phyloP scores from a whole-genome alignment of 1,140 invertebrate genomes.

The Andrena cerasifolii region DNA sequence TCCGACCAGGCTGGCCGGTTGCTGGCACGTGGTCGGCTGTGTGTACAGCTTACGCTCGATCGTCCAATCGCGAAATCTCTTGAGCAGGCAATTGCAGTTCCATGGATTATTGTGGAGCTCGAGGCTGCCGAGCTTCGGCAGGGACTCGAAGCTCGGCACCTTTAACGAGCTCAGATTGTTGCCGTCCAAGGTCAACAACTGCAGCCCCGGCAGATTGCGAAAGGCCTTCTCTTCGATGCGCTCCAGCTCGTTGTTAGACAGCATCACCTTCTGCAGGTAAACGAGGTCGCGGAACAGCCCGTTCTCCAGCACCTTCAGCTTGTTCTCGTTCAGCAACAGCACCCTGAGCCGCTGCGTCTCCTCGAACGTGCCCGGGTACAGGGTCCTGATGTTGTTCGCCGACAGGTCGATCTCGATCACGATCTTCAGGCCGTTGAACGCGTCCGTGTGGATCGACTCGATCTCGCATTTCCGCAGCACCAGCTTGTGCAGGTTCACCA shows the following conservation, averaged over 20 bases:
- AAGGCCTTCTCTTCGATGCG: slow-evolving; percentile 88
- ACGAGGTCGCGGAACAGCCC: slow-evolving; percentile 89
- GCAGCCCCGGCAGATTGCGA: slow-evolving; percentile 86
- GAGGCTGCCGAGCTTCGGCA: slow-evolving; percentile 87
- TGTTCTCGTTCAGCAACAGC: slow-evolving; percentile 88
- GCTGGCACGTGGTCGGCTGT: slow-evolving; percentile 86
- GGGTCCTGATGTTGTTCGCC: slow-evolving; percentile 87
- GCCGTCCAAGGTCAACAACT: slow-evolving; percentile 86
- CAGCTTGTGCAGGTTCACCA: slow-evolving; percentile 92
- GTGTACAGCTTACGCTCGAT: slow-evolving; percentile 88
- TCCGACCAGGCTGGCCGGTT: slow-evolving; percentile 86
- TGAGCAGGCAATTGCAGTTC: slow-evolving; percentile 93
- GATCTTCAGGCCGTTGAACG: slow-evolving; percentile 89
- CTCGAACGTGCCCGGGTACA: slow-evolving; percentile 88
- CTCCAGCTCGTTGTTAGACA: slow-evolving; percentile 88
- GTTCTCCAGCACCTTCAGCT: slow-evolving; percentile 87
- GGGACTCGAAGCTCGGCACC: slow-evolving; percentile 83
- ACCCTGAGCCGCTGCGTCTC: slow-evolving; percentile 87
- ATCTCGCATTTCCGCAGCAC: slow-evolving; percentile 89
- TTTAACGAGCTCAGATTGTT: slow-evolving; percentile 88
- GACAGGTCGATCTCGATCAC: slow-evolving; percentile 94
- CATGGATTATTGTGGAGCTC: slow-evolving; percentile 92
- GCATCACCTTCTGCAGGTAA: slow-evolving; percentile 88
- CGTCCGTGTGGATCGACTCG: slow-evolving; percentile 86
- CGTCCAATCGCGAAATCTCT: slow-evolving; percentile 90